phyloP scores from a whole-genome alignment of 53 echinoderm and acorn worm genomes.

The Holothuria leucospilota region DNA sequence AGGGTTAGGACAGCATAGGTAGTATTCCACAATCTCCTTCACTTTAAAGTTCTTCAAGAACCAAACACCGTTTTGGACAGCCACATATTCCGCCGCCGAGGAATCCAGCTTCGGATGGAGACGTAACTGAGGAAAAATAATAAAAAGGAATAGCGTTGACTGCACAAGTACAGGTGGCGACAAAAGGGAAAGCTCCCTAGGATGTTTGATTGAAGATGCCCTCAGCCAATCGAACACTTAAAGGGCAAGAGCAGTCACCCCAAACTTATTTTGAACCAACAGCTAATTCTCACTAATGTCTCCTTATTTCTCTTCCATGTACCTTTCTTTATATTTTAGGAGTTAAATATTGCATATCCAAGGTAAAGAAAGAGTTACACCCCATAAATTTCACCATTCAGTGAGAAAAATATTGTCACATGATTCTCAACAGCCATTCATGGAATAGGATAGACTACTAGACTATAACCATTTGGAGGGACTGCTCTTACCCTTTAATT shows the following conservation, averaged over 20 bases:
- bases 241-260: no score
- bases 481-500: neutral
- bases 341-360: no score
- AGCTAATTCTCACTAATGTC: neutral
- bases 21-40: constrained; percentile 12
- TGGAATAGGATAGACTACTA: no score
- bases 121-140: neutral
- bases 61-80: constrained; percentile 17
- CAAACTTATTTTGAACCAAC: no score
- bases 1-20: constrained; percentile 60
- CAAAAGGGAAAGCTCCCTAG: no score
- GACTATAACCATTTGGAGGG: no score
- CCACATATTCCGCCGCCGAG: neutral
- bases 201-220: neutral
- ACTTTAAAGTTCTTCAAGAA: neutral
- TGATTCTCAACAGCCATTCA: no score
- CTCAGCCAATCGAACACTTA: neutral
- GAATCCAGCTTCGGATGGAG: neutral
- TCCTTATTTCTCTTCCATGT: no score
- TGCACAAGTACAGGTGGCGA: neutral
- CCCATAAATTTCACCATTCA: no score
- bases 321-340: no score
- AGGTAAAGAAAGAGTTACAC: no score
- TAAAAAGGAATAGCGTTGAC: neutral
- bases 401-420: no score